Conservation (phyloP, 2,797 vertebrate genomes). For the Acanthopagrus latus region DNA sequence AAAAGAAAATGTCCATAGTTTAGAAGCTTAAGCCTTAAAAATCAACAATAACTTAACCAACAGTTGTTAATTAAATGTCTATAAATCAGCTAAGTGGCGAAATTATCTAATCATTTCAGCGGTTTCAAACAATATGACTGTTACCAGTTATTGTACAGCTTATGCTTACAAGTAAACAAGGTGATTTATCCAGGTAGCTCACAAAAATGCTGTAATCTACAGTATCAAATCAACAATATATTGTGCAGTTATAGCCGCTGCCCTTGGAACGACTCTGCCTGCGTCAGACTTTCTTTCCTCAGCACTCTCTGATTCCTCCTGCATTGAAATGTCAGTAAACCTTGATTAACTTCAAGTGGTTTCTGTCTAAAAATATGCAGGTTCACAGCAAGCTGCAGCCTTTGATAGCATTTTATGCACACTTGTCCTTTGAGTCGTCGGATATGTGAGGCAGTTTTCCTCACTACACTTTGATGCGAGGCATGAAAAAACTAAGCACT, state of each 20-base stretch:
- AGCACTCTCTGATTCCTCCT: conserved; percentile 15
- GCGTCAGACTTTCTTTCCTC: conserved; percentile 12
- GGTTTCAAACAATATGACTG: not conserved
- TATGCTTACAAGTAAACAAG: not conserved
- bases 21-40: too few relatives aligned
- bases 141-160: not conserved
- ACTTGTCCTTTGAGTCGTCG: conserved; percentile 18
- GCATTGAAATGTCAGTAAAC: conserved; percentile 46
- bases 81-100: not conserved
- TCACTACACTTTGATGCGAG: conserved; percentile 33
- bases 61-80: not conserved
- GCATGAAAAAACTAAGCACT: conserved; percentile 20
- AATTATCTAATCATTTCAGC: not conserved
- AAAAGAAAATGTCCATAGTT: too few relatives aligned
- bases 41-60: not conserved
- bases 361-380: conserved; percentile 40
- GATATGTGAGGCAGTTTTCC: conserved; percentile 12
- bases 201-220: conserved; percentile 36
- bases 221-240: conserved; percentile 25
- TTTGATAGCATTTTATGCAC: conserved; percentile 35
- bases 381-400: conserved; percentile 18
- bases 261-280: conserved; percentile 27
- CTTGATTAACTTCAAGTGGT: conserved; percentile 52
- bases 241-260: conserved; percentile 25
- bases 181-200: conserved; percentile 20